Conservation (phyloP, 92 coral and sea anemone genomes). For the Parazoanthus atlanticus region DNA sequence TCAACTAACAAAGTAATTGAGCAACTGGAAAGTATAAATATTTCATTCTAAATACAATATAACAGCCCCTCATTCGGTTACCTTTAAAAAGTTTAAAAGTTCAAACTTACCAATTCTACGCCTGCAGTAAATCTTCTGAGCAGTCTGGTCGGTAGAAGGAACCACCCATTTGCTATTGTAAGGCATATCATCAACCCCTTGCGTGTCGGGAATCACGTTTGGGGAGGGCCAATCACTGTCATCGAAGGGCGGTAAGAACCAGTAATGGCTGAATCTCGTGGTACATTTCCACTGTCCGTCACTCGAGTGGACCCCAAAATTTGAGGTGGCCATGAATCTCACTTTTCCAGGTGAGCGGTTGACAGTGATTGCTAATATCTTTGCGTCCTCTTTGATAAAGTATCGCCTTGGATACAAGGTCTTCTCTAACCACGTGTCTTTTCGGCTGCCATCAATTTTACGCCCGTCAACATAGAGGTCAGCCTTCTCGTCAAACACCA, state of each 20-base stretch:
- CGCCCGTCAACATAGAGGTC: conserved; percentile 10
- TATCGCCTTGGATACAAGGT: neutral
- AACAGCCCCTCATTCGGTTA: too few species aligned
- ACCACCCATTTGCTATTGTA: neutral
- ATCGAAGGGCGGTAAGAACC: conserved; percentile 9
- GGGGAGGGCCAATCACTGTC: conserved; percentile 9
- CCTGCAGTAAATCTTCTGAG: conserved; percentile 3
- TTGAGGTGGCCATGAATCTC: neutral
- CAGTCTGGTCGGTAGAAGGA: neutral
- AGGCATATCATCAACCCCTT: conserved; percentile 8
- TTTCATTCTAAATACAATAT: neutral
- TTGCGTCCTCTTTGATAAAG: conserved; percentile 21
- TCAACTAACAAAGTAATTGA: neutral
- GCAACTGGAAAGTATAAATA: neutral
- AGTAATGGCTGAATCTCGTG: neutral
- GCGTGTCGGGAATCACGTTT: neutral
- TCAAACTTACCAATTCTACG: conserved; percentile 5
- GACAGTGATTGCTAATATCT: neutral
- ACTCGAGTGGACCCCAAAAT: neutral
- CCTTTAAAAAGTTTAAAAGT: too few species aligned
- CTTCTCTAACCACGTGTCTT: neutral
- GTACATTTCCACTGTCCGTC: conserved; percentile 19
- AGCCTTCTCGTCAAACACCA: neutral
- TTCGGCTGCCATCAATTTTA: neutral
- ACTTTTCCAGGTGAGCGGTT: neutral